phyloP scores from a whole-genome alignment of 2,888 invertebrate genomes.

The Caenorhabditis sp. region DNA sequence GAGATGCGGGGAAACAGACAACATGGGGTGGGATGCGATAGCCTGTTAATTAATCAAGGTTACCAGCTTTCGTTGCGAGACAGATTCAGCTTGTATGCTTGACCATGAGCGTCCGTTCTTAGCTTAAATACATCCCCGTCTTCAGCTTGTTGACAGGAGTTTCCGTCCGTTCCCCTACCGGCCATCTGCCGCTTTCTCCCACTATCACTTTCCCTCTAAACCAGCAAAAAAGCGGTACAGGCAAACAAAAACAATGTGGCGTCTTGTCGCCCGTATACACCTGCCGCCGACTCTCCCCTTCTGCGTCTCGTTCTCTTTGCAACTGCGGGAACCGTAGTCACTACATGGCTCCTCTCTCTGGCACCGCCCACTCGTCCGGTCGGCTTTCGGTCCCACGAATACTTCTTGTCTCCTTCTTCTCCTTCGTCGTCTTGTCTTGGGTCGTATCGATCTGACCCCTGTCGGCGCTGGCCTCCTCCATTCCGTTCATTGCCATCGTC shows the following conservation, averaged over 20 bases:
- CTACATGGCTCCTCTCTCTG: slow-evolving; percentile 15
- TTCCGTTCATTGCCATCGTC: slow-evolving; percentile 48
- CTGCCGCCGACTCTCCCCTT: neutral
- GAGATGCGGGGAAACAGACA: too few relatives aligned
- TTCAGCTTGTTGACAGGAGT: slow-evolving; percentile 19
- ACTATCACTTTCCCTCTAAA: slow-evolving; percentile 16
- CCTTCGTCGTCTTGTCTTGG: slow-evolving; percentile 19
- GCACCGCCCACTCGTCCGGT: slow-evolving; percentile 1
- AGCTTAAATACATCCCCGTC: neutral
- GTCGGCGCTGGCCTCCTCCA: slow-evolving; percentile 21
- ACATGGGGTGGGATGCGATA: too few relatives aligned
- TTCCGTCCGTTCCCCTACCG: slow-evolving; percentile 10
- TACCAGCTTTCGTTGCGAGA: too few relatives aligned
- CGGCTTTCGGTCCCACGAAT: slow-evolving; percentile 32
- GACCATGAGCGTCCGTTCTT: neutral
- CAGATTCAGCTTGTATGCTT: too few relatives aligned
- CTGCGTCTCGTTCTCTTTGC: slow-evolving; percentile 12
- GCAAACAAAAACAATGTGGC: slow-evolving; percentile 26
- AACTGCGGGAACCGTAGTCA: slow-evolving; percentile 30
- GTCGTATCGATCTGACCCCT: slow-evolving; percentile 47
- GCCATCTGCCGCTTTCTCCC: neutral
- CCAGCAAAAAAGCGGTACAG: neutral
- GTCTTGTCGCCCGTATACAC: neutral
- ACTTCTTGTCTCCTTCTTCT: slow-evolving; percentile 25
- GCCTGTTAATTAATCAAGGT: too few relatives aligned